Evolutionary conservation across 2,888 invertebrate species (phyloP).

Genomic region (Drosophila prostipennis): DNA sequence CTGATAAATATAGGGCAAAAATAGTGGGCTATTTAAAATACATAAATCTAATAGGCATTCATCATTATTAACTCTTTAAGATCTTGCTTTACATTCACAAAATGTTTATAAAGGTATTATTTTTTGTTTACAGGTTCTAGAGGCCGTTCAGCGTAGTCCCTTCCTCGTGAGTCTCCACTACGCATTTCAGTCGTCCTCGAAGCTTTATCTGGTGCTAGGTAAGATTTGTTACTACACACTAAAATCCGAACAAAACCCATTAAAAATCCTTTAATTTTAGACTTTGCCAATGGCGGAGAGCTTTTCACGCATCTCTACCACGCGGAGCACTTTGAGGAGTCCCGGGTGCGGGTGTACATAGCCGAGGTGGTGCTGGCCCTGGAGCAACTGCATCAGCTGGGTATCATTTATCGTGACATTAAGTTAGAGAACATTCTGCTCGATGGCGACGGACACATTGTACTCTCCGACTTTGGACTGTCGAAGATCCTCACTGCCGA

Average conservation of each 20-base stretch:
- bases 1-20: background rate
- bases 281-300: constrained; percentile 99
- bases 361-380: constrained; percentile 98
- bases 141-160: constrained; percentile 96
- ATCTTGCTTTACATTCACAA: background rate
- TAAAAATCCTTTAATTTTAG: constrained; percentile 85
- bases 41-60: too few relatives aligned
- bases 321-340: constrained; percentile 95
- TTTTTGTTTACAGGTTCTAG: constrained; percentile 88
- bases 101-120: background rate
- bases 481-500: constrained; percentile 93
- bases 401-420: constrained; percentile 98
- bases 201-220: constrained; percentile 98
- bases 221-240: constrained; percentile 80
- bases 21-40: too few relatives aligned
- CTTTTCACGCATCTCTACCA: constrained; percentile 98
- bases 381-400: constrained; percentile 97
- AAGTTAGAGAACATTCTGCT: constrained; percentile 98
- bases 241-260: background rate
- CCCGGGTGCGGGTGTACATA: constrained; percentile 96
- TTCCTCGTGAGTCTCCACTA: constrained; percentile 98
- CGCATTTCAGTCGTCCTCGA: constrained; percentile 99
- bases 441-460: constrained; percentile 97
- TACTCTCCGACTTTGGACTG: constrained; percentile 98
- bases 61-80: background rate